Base-by-base conservation (phyloP, 2,888 invertebrate genomes). In the Hetaerina titia region DNA sequence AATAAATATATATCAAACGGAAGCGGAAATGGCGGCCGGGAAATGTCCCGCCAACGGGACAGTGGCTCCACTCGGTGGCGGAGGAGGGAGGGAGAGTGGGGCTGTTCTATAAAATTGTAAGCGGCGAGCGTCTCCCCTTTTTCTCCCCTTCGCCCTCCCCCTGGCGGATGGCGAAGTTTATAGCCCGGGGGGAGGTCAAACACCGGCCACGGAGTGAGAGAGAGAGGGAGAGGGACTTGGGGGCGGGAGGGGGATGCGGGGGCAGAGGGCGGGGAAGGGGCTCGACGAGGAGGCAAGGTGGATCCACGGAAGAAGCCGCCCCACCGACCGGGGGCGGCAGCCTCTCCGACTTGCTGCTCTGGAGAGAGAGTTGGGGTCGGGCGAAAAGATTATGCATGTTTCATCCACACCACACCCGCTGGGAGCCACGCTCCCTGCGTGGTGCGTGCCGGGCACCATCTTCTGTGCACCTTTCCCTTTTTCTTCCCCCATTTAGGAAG, bases 151-250 rank as follows among this genome's bases (percentile, higher is more conserved):
- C 45, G 2, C 45, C 45, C 45, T 57, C 45, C 45, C 45, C 45
- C 45, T 57, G 58, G 89, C 57, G 57, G 58, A 57, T 15, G 45
- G 88, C 88, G 88, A 89, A 89, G 89, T 89, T 58, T 89, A 89
- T 89, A 89, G 89, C 89, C 58, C 89, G 56, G 56, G 45, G 45
- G 45, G 45, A 45, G 89, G 89, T 89, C 89, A 89, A 89, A 89
- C 89, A 89, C 89, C 89, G 89, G 89, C 89, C 89, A 89, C 15
- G 45, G 88, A 31, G 19, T 45, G 88, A 57, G 22, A 57, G 89
- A 19, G 69, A 13, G n/a, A n/a, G 5, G 15, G n/a, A n/a, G 13
- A 1, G 8, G 69, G 56, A 13, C 22, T 45, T n/a, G 15, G 89
- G 22, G 56, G 57, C 22, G 0, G 7, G 57, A n/a, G 58, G 58